Conservation (phyloP, 2,113 vertebrate species). For the Plectropomus leopardus region DNA sequence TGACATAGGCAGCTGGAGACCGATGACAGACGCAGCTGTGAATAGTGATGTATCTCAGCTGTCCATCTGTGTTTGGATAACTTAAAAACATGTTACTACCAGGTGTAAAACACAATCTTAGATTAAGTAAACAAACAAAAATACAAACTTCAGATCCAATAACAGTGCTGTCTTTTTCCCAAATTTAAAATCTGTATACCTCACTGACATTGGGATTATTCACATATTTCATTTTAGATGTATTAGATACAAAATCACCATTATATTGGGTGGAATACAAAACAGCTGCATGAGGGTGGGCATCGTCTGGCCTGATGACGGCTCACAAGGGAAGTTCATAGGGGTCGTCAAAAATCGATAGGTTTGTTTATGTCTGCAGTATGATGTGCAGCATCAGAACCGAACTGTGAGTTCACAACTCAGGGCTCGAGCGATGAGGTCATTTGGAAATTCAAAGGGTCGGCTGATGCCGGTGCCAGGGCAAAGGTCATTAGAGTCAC, state of each 20-base stretch:
- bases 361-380: background rate
- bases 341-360: background rate
- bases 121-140: no score
- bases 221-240: no score
- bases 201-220: background rate
- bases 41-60: no score
- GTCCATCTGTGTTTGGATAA: no score
- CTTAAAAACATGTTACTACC: no score
- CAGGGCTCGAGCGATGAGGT: background rate
- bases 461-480: background rate
- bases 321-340: background rate
- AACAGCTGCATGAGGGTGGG: background rate
- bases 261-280: background rate
- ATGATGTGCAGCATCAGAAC: no score
- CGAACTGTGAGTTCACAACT: background rate
- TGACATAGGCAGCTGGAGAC: no score
- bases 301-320: background rate
- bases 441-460: background rate
- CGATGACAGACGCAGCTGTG: no score
- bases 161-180: background rate
- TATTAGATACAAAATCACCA: background rate
- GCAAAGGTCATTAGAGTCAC: constrained; percentile 5
- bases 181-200: no score
- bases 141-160: background rate
- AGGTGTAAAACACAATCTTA: no score